Evolutionary conservation across 2,888 invertebrate genomes (phyloP), one percentile per base, ranked within the genome.

Genomic region (Germaria angustata): DNA sequence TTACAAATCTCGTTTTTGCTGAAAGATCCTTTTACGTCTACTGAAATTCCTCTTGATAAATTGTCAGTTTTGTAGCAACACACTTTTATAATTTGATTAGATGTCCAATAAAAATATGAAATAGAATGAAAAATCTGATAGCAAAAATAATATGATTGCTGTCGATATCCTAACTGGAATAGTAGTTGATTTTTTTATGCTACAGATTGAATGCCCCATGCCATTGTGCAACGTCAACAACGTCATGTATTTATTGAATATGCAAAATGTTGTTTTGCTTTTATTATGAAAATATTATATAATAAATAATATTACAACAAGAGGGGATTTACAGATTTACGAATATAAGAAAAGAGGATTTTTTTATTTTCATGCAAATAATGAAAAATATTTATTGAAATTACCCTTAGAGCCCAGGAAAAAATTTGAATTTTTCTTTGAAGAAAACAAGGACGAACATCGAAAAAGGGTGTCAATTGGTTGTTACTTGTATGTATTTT

Each of bases 391-490:
- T 77, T 79, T 84, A 81, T 84, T 71, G 80, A 81, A 84, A 84
- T 84, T 84, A 80, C 85, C 82, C 84, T 84, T 69, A 80, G 55
- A 32, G 78, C 68, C 20, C 11, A 63, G 32, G 49, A 36, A 78
- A 65, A 36, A 71, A 61, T 28, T 24, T 39, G 51, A 65, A 49
- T 15, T 32, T 65, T 28, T 32, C 6, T 17, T 3, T 59, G 9
- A 24, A n/a, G 34, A 39, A 49, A 22, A 63, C 55, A 65, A 32
- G 22, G 28, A 68, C n/a, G 15, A 57, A 17, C 1, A 36, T 9
- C 20, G 20, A 68, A 57, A 85, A 85, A 85, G 85, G 85, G 84
- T 85, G 85, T 84, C 85, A 84, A 85, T 85, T 84, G 81, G 72
- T 81, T 83, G 73, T 81, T 63, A 78, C n/a, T n/a, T n/a, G n/a